Evolutionary conservation across 2,888 invertebrate genomes (phyloP).

Genomic region (Agrenia bidenticulata): DNA sequence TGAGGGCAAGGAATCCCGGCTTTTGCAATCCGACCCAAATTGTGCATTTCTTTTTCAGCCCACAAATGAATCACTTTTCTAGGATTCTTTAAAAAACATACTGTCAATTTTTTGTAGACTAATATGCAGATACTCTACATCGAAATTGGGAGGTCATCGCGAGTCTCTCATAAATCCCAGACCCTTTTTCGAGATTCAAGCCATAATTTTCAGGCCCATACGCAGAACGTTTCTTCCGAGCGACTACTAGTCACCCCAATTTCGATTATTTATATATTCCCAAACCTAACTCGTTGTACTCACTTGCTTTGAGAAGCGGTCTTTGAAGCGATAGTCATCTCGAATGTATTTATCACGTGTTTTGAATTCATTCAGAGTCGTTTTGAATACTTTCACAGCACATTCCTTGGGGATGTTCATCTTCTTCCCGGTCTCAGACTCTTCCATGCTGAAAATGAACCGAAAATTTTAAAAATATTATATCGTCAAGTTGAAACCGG

Average conservation of each 20-base stretch:
- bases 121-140: too few relatives aligned
- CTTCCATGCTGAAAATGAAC: not conserved
- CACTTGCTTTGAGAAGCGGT: slow-evolving; percentile 59
- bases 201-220: too few relatives aligned
- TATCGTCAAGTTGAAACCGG: not conserved
- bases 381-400: slow-evolving; percentile 65
- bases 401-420: slow-evolving; percentile 57
- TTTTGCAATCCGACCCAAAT: slow-evolving; percentile 60
- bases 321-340: slow-evolving; percentile 64
- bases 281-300: not conserved
- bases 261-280: too few relatives aligned
- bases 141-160: too few relatives aligned
- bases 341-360: slow-evolving; percentile 63
- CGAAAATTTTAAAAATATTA: too few relatives aligned
- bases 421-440: slow-evolving; percentile 24
- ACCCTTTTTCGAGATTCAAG: too few relatives aligned
- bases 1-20: slow-evolving; percentile 58
- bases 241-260: too few relatives aligned
- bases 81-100: slow-evolving; percentile 56
- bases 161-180: too few relatives aligned
- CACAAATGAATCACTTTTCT: slow-evolving; percentile 63
- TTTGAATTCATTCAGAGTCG: slow-evolving; percentile 64
- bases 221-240: too few relatives aligned
- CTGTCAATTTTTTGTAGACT: slow-evolving; percentile 69
- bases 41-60: slow-evolving; percentile 66